Evolutionary conservation across 2,797 vertebrate genomes (phyloP), one percentile per base, ranked within the genome.

Genomic region (Schizopygopsis malacanthus): DNA sequence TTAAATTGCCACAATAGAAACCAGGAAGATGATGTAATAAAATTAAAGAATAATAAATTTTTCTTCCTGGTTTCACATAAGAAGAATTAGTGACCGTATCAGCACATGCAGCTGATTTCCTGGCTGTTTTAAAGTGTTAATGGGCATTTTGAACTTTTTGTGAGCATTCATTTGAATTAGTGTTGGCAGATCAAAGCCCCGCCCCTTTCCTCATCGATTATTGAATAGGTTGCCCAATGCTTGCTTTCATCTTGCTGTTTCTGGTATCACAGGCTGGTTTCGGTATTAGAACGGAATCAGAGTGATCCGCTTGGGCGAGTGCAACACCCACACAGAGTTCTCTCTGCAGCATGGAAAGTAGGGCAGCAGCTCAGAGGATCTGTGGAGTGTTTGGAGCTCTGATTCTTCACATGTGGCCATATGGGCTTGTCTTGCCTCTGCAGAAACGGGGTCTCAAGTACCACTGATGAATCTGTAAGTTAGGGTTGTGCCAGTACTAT

Each of bases 281-380:
- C 83, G 20, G 69, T 88, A 78, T 65, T 82, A 81, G 70, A 82
- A 54, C 43, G 45, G 75, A 79, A 85, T 88, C 67, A 5, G 85
- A 75, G 47, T 56, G 73, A 82, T 88, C 69, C 45, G 67, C 63
- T 73, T 52, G 15, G 43, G 70, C 54, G 54, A 73, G 81, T 70
- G 69, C 50, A 86, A 85, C 81, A 76, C 86, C 85, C 88, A 88
- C 88, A 83, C 79, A 85, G 78, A 37, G 78, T 67, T 85, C 61
- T 87, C 52, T 81, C 71, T 78, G 50, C 72, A 65, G 76, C 39
- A 79, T 37, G 20, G 65, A 86, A 89, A 86, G 79, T 86, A 86
- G 82, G 79, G 61, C 87, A 86, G 47, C n/a, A 18, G 43, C 70
- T 85, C 13, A 13, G 56, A 33, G 80, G 83, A 73, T 54, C 41